phyloP scores from a whole-genome alignment of 1,140 invertebrate genomes.

The Pomacea maculata region DNA sequence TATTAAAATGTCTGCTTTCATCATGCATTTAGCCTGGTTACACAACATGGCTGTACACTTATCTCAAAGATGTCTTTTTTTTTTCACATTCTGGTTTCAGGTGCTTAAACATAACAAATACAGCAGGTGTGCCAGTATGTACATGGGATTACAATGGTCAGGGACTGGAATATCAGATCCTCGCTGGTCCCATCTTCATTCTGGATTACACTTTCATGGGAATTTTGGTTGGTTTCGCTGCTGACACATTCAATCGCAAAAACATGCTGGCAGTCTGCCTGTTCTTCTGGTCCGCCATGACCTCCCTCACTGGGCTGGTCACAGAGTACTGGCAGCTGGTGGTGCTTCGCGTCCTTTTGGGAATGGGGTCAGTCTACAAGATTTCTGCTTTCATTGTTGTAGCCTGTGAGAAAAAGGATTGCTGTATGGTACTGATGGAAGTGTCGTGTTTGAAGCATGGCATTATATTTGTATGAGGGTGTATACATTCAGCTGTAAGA shows the following conservation, averaged over 20 bases:
- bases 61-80: too few species aligned
- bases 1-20: too few species aligned
- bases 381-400: too few species aligned
- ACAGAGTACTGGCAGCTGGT: constrained; percentile 92
- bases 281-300: constrained; percentile 82
- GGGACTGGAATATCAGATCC: constrained; percentile 89
- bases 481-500: neutral
- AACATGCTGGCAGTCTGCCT: constrained; percentile 80
- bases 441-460: neutral
- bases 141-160: constrained; percentile 93
- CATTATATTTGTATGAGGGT: neutral
- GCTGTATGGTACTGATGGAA: neutral
- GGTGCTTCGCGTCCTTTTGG: constrained; percentile 84
- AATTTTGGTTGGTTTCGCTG: constrained; percentile 83
- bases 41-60: too few species aligned
- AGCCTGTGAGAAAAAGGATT: neutral
- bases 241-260: constrained; percentile 79
- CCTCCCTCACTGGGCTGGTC: constrained; percentile 83
- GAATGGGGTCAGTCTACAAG: constrained; percentile 73
- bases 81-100: constrained; percentile 24
- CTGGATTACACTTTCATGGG: constrained; percentile 88
- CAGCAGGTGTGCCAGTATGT: constrained; percentile 73
- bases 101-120: constrained; percentile 63
- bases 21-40: too few species aligned
- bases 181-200: constrained; percentile 92